Base-by-base conservation (phyloP, 2,797 vertebrate genomes). In the Anableps anableps region DNA sequence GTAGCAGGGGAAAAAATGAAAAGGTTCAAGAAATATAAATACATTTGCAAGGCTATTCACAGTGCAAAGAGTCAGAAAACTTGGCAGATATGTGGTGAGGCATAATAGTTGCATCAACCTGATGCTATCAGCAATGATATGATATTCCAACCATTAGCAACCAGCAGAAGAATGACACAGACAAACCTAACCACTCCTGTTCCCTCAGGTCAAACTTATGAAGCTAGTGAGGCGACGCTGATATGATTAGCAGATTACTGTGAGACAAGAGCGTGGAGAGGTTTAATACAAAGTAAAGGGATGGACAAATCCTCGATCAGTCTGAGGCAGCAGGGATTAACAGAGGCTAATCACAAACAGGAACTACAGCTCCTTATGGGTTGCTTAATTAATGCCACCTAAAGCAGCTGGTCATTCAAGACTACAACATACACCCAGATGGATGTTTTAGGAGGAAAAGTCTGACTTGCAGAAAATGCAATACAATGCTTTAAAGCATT, bases 171-270 rank as follows among this genome's bases (percentile, higher is more conserved):
- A 83, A 72, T 66, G 60, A 34, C 55, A 64, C 36, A n/a, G 83
- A 11, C 38, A 53, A 82, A 84, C 62, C 88, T 88, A 91, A 91
- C 92, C 89, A 83, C 79, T 85, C 74, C 77, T 90, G 86, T 94
- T 90, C 87, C 88, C 82, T 80, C 76, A 86, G 88, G 85, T 90
- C 92, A 79, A 94, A 94, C 77, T 6, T 86, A 80, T 72, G 83
- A 50, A 75, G 51, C 88, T 81, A 38, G 80, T 91, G 91, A 93
- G 86, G 93, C 94, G 77, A 91, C 91, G 93, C 89, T 96, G 92
- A 96, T 92, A 87, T 92, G 94, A 94, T 94, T 94, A 92, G 76
- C 82, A 93, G 93, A 93, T 95, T 94, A 95, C 79, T 85, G 75
- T 74, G 83, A 92, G 87, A 93, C 92, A 91, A 90, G n/a, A 78